phyloP scores from a whole-genome alignment of 2,113 vertebrate genomes.

The Centropus bengalensis region DNA sequence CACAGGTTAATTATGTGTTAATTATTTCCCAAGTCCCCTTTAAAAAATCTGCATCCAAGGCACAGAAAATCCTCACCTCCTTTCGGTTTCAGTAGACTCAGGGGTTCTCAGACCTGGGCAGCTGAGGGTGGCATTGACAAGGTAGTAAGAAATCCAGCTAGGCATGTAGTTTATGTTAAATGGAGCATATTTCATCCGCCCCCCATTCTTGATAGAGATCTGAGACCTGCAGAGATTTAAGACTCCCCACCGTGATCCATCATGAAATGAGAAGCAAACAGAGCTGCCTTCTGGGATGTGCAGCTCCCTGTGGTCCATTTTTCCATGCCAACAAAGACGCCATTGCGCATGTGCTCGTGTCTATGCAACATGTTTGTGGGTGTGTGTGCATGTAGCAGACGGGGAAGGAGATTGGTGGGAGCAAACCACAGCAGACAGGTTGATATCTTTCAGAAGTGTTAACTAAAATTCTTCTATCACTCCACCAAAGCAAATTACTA shows the following conservation, averaged over 20 bases:
- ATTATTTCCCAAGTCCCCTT: conserved; percentile 69
- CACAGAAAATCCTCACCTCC: conserved; percentile 48
- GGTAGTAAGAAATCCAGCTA: conserved; percentile 37
- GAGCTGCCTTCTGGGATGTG: conserved; percentile 39
- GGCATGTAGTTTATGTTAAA: conserved; percentile 28
- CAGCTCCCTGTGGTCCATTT: not conserved
- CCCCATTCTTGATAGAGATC: conserved; percentile 29
- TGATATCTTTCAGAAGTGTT: not conserved
- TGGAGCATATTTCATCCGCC: conserved; percentile 38
- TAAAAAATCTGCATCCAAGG: conserved; percentile 56
- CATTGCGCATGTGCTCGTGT: not conserved
- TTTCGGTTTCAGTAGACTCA: conserved; percentile 43
- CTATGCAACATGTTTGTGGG: accelerated
- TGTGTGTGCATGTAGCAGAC: accelerated
- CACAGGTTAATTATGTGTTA: conserved; percentile 71
- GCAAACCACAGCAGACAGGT: not conserved
- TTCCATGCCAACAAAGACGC: not conserved
- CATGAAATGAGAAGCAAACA: not conserved
- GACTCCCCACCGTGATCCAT: conserved; percentile 52
- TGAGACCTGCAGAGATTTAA: conserved; percentile 29
- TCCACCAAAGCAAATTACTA: not conserved
- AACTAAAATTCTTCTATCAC: not conserved
- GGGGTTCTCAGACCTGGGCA: conserved; percentile 48
- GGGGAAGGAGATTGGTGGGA: not conserved
- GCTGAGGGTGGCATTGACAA: conserved; percentile 60